Base-by-base conservation (phyloP, 2,797 vertebrate genomes). In the Chaetophractus vellerosus region DNA sequence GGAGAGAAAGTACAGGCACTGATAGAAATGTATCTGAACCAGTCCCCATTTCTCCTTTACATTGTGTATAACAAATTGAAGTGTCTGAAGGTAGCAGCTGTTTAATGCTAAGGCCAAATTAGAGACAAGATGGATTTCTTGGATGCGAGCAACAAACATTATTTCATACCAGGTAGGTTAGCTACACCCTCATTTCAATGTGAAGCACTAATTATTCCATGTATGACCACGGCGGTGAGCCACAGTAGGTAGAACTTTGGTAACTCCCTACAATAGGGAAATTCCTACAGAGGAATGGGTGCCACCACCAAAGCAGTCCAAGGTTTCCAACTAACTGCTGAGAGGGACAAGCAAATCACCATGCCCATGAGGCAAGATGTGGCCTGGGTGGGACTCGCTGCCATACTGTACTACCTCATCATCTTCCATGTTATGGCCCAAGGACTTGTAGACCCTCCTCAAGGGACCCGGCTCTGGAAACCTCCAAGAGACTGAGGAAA, bases 31-130 rank as follows among this genome's bases (percentile, higher is more conserved):
- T 72, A 93, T 98, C 98, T 97, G 96, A 97, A 93, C 72, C 96
- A 96, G 97, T 98, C 98, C 97, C 91, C 55, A 45, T 92, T 96
- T 98, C 96, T 96, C 97, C 96, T 97, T 26, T 89, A 75, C 92
- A 48, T 92, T 94, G 45, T 97, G 63, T 97, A 57, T 94, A 97
- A 98, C 98, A 98, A 98, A 98, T 97, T 96, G 94, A 98, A 97
- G 97, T 80, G 96, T 96, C 97, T 97, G 94, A 97, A 98, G 96
- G 97, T 95, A 97, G 97, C 97, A 98, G 97, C 97, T 98, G 98
- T 96, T 98, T 93, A 96, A 97, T 94, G 78, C 95, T 93, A 96
- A 97, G 83, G 96, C 97, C 97, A 98, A 98, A 98, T 96, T 96
- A 97, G 96, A 97, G 97, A 97, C 94, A 61, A 97, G 94, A 90